phyloP scores from a whole-genome alignment of 2,888 invertebrate species.

The Rutpela maculata region DNA sequence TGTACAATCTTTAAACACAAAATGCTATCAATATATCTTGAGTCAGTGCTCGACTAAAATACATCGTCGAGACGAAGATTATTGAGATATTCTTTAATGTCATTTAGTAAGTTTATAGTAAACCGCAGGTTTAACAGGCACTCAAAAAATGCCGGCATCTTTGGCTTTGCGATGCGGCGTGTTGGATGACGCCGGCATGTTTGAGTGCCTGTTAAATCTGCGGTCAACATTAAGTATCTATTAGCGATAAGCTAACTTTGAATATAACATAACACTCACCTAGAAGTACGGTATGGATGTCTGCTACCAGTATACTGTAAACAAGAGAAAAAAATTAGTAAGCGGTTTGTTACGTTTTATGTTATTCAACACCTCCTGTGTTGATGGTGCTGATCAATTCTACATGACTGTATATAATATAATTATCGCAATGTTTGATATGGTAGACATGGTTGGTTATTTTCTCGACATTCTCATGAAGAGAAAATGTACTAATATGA shows the following conservation, averaged over 20 bases:
- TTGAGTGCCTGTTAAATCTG: no score
- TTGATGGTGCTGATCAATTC: constrained; percentile 14
- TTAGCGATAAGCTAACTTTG: not conserved
- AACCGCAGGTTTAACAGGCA: no score
- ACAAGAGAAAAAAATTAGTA: not conserved
- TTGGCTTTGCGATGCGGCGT: no score
- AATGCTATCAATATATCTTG: no score
- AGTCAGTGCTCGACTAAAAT: no score
- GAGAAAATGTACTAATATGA: not conserved
- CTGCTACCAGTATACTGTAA: not conserved
- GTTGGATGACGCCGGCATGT: no score
- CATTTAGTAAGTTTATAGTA: no score
- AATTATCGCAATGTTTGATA: not conserved
- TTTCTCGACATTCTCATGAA: not conserved
- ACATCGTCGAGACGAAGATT: no score
- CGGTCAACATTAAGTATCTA: not conserved
- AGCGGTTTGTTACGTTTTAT: constrained; percentile 1
- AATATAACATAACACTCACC: not conserved
- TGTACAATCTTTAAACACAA: no score
- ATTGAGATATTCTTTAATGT: no score
- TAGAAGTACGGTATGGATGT: not conserved
- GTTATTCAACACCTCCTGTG: constrained; percentile 1
- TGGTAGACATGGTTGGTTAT: not conserved
- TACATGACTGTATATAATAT: not conserved
- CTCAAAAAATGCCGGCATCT: no score